Percentiles rank a stretch among this genome's conserved stretches.
Conservation (phyloP, 2,888 invertebrate species). For the Meliscaeva auricollis region DNA sequence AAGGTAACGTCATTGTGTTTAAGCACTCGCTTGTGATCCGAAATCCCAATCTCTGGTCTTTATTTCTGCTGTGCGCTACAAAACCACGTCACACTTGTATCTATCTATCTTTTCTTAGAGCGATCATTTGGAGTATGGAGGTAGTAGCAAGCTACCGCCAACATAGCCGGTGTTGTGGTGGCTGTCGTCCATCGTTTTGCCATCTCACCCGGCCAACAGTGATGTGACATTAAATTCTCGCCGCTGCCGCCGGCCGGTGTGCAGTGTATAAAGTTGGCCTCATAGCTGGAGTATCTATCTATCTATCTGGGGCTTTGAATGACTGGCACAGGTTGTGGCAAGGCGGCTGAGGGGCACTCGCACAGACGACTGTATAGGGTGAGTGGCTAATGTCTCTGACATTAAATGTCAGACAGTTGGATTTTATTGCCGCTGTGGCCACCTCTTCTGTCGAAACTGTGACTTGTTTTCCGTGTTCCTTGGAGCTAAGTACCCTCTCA, state of each 20-base stretch:
- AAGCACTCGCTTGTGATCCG: constrained; percentile 50
- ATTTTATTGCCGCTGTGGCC: constrained; percentile 75
- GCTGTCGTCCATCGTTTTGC: constrained; percentile 59
- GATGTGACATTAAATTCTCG: constrained; percentile 76
- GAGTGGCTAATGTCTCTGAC: constrained; percentile 76
- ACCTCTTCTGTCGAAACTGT: constrained; percentile 75
- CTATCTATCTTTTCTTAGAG: constrained; percentile 61
- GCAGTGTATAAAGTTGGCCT: constrained; percentile 24
- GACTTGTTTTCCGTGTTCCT: constrained; percentile 74
- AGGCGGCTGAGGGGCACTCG: neutral
- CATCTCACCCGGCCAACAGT: constrained; percentile 55
- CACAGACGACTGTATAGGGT: constrained; percentile 25
- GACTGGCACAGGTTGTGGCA: constrained; percentile 15
- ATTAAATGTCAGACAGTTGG: constrained; percentile 75
- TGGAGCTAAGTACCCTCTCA: constrained; percentile 73
- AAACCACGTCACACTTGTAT: constrained; percentile 67
- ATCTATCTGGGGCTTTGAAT: constrained; percentile 43
- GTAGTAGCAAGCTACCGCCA: constrained; percentile 25
- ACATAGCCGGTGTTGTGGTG: constrained; percentile 36
- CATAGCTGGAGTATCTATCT: constrained; percentile 50
- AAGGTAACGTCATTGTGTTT: constrained; percentile 53
- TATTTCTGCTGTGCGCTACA: constrained; percentile 48
- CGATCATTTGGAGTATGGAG: neutral
- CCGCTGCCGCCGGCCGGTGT: constrained; percentile 36
- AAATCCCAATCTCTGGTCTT: constrained; percentile 46